These are phyloP conservation scores for Lypha dubia DNA, from an alignment of 2,888 invertebrate genomes.

Conservation along the genomic window DNA sequence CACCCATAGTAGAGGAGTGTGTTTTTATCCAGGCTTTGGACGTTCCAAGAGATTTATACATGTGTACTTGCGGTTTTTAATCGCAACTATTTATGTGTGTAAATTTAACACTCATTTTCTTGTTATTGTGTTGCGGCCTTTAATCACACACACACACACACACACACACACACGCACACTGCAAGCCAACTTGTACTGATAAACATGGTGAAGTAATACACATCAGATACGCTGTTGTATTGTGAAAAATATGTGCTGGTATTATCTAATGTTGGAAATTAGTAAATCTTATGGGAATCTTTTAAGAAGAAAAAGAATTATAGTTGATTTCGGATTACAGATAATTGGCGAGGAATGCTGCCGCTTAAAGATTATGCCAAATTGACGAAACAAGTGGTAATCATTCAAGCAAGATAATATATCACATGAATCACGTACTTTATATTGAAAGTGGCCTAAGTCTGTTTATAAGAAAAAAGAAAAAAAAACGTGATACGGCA, in stretches of 20 bases:
- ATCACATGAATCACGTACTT: neutral
- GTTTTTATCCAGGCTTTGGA: neutral
- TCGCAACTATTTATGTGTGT: conserved; percentile 38
- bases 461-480: neutral
- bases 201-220: conserved; percentile 15
- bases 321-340: conserved; percentile 41
- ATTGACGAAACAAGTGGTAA: conserved; percentile 4
- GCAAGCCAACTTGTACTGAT: conserved; percentile 32
- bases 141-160: conserved; percentile 43
- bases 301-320: neutral
- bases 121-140: neutral
- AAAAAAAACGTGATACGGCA: too few relatives aligned
- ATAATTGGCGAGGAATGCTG: conserved; percentile 46
- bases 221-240: conserved; percentile 19
- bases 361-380: neutral
- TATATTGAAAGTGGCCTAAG: neutral
- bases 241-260: conserved; percentile 47
- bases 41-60: conserved; percentile 29
- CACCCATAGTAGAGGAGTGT: conserved; percentile 1
- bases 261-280: conserved; percentile 51
- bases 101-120: conserved; percentile 51
- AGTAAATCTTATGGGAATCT: conserved; percentile 56
- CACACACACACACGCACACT: conserved; percentile 21
- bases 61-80: conserved; percentile 12
- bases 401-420: neutral